A percentile compares a stretch with the other conserved stretches of the same genome.
Conservation (phyloP, 1,140 invertebrate species). For the Drosophila equinoxialis region DNA sequence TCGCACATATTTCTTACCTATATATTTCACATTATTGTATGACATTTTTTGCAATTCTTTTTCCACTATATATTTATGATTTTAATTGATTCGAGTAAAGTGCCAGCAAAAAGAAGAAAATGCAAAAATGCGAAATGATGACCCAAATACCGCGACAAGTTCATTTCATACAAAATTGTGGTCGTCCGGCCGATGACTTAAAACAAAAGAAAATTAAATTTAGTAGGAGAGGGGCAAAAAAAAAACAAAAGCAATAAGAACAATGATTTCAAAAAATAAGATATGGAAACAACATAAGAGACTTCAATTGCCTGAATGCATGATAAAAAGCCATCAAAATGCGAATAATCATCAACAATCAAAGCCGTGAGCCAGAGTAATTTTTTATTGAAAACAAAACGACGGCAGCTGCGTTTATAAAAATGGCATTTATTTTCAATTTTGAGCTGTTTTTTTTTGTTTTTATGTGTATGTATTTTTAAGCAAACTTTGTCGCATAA, state of each 20-base stretch:
- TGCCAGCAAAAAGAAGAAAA: not conserved
- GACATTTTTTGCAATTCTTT: slow-evolving; percentile 2
- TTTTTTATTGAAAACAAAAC: slow-evolving; percentile 70
- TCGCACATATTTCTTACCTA: not conserved
- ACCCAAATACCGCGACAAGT: slow-evolving; percentile 64
- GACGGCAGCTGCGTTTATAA: slow-evolving; percentile 67
- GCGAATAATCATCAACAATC: slow-evolving; percentile 66
- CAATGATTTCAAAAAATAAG: slow-evolving; percentile 14
- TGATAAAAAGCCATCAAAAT: slow-evolving; percentile 69
- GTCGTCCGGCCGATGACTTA: slow-evolving; percentile 11
- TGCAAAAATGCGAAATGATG: slow-evolving; percentile 30
- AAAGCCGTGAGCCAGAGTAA: slow-evolving; percentile 36
- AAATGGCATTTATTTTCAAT: slow-evolving; percentile 52
- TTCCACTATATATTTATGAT: slow-evolving; percentile 49
- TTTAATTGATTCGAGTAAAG: slow-evolving; percentile 63
- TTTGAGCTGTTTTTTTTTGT: slow-evolving; percentile 7
- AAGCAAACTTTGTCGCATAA: slow-evolving; percentile 67
- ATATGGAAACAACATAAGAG: slow-evolving; percentile 26
- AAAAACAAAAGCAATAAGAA: slow-evolving; percentile 13
- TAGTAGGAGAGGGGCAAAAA: not conserved
- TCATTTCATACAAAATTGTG: slow-evolving; percentile 42
- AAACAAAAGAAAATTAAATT: slow-evolving; percentile 37
- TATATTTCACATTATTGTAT: not conserved
- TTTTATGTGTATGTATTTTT: slow-evolving; percentile 31
- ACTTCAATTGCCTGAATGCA: slow-evolving; percentile 43